Evolutionary conservation across 1,140 invertebrate genomes (phyloP), one percentile per base, ranked within the genome.

Genomic region (Temnothorax curvispinosus): DNA sequence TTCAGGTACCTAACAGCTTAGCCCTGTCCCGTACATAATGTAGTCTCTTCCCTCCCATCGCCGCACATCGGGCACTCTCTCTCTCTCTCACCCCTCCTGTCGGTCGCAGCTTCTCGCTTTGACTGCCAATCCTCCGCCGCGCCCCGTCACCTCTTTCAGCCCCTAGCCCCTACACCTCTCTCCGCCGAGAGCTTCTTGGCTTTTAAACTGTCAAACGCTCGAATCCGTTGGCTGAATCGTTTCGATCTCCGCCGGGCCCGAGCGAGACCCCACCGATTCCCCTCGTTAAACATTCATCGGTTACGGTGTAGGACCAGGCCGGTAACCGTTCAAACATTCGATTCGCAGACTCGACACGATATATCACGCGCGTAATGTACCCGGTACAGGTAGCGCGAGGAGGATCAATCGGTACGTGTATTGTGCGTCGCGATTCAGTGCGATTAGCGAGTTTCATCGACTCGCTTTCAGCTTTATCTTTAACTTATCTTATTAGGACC

Each of bases 11-110:
- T 95, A 95, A 95, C 94, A 95, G 95, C 94, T 95, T 95, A 95
- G 94, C 93, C 94, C 92, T 95, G 95, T 95, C 94, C 94, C 93
- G 93, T 95, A 94, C 94, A 95, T 95, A 95, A 95, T 95, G 94
- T 90, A 95, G 94, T 91, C 93, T 90, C 91, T 91, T 89, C 92
- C 90, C 93, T 90, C 89, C 93, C 58, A 75, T 91, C 91, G 90
- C 86, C 86, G 88, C 81, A 50, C 64, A 47, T 69, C 65, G 65
- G 65, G 77, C 86, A 74, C 87, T 69, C 85, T 72, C 80, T 72
- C 58, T 54, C 85, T 62, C 78, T 56, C 58, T 11, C 65, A 21
- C 21, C 21, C 21, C 21, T 21, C 21, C 50, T 11, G 62, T 47
- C 65, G 56, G 58, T 44, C 67, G 78, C 81, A 87, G 67, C 78